Evolutionary conservation across 2,888 invertebrate species (phyloP).

Genomic region (Choristoneura rosaceana): DNA sequence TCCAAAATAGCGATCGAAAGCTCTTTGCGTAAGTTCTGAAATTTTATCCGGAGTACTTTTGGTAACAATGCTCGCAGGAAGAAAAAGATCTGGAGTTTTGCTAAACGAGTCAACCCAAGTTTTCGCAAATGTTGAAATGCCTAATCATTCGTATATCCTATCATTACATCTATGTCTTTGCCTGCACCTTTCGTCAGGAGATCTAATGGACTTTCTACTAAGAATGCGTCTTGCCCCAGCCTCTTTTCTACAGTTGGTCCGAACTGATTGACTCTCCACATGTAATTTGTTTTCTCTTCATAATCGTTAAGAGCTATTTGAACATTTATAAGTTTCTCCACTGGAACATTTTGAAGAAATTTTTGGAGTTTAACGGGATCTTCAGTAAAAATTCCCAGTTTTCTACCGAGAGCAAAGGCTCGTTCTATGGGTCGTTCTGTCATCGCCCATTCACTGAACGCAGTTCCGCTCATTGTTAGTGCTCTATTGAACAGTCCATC

Average conservation of each 20-base stretch:
- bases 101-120: background rate
- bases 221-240: background rate
- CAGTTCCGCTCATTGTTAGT: constrained; percentile 63
- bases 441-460: constrained; percentile 52
- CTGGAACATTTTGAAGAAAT: constrained; percentile 52
- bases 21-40: background rate
- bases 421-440: constrained; percentile 49
- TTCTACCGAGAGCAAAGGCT: constrained; percentile 51
- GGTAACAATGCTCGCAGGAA: background rate
- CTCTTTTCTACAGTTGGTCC: constrained; percentile 2
- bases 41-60: background rate
- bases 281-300: constrained; percentile 3
- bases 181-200: background rate
- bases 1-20: constrained; percentile 3
- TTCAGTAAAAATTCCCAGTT: constrained; percentile 50
- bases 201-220: background rate
- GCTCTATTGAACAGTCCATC: constrained; percentile 63
- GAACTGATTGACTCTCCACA: constrained; percentile 6
- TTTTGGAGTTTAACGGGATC: constrained; percentile 52
- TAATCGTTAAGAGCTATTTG: background rate
- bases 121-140: background rate
- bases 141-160: constrained; percentile 5
- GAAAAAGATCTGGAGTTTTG: constrained; percentile 7
- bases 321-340: background rate
- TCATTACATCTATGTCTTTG: constrained; percentile 8